Evolutionary conservation across 2,113 vertebrate genomes (phyloP).

Genomic region (Oriolus oriolus): DNA sequence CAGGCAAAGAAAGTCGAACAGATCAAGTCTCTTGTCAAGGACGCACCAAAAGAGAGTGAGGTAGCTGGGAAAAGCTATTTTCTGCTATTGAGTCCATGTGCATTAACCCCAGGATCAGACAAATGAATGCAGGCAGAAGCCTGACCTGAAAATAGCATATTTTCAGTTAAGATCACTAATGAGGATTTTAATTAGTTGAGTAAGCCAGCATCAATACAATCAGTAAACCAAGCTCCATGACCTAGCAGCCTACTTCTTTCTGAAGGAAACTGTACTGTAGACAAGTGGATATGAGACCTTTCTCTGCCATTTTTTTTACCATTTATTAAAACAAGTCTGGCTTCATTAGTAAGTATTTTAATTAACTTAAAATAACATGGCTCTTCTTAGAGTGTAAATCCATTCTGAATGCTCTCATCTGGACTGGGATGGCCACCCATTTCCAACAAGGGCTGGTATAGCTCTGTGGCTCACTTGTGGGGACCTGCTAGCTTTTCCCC

Average conservation of each 20-base stretch:
- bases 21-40: constrained; percentile 14
- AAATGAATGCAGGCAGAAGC: background rate
- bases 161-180: constrained; percentile 54
- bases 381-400: background rate
- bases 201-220: background rate
- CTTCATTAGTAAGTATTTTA: background rate
- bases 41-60: background rate
- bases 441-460: background rate
- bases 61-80: constrained; percentile 37
- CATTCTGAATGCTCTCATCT: background rate
- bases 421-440: background rate
- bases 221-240: constrained; percentile 32
- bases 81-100: background rate
- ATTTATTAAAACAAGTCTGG: background rate
- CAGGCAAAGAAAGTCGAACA: background rate
- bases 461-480: fast-evolving
- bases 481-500: background rate
- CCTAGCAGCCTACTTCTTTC: constrained; percentile 50
- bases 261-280: background rate
- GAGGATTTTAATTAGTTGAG: constrained; percentile 62
- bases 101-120: background rate
- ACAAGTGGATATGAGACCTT: background rate
- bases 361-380: background rate
- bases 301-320: background rate
- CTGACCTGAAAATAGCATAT: constrained; percentile 43